Evolutionary conservation across 2,797 vertebrate species (phyloP).

Genomic region (Falco rusticolus): DNA sequence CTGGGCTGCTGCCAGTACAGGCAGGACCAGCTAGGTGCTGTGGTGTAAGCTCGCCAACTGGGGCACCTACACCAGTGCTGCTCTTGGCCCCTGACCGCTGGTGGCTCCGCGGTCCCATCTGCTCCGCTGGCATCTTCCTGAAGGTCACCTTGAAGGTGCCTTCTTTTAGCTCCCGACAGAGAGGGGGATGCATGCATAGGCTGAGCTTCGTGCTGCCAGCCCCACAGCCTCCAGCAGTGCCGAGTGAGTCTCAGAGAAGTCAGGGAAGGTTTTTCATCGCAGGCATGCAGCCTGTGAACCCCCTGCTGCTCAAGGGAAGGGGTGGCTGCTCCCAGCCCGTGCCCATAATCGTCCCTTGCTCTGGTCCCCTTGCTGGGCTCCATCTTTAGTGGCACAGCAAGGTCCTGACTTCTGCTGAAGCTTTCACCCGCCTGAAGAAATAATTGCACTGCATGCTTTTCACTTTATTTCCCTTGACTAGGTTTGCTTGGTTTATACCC

Average conservation of each 20-base stretch:
- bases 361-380: neutral
- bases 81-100: rapidly evolving
- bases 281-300: rapidly evolving
- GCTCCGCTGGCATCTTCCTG: neutral
- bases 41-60: rapidly evolving
- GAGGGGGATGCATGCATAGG: neutral
- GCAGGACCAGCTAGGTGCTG: neutral
- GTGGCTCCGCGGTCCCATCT: rapidly evolving
- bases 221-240: neutral
- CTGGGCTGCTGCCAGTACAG: neutral
- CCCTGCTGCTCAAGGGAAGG: neutral
- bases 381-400: neutral
- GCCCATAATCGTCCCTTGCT: neutral
- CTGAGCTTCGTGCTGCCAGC: neutral
- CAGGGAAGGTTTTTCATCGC: neutral
- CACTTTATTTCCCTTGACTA: neutral
- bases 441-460: neutral
- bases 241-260: rapidly evolving
- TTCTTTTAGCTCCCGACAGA: rapidly evolving
- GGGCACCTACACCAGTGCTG: neutral
- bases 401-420: neutral
- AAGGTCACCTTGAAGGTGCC: neutral
- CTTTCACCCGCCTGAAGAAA: neutral
- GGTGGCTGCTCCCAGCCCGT: neutral
- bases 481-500: neutral